Conservation (phyloP, 2,797 vertebrate genomes). For the Lycodopsis pacificus region DNA sequence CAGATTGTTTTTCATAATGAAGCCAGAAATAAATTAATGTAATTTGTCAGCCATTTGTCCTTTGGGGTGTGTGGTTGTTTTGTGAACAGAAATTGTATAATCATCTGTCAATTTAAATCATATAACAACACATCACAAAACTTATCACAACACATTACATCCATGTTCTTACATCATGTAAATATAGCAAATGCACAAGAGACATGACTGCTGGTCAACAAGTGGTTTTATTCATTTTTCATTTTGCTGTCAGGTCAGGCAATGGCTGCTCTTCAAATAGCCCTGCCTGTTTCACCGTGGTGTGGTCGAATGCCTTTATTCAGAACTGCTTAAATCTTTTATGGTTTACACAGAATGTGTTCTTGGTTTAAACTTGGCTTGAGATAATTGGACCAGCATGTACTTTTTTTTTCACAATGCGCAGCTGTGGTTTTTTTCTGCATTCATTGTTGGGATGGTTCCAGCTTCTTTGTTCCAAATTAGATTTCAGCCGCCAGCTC, state of each 20-base stretch:
- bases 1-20: too few species aligned
- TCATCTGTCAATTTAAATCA: not conserved
- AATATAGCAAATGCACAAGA: slow-evolving; percentile 21
- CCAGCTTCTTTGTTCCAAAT: slow-evolving; percentile 43
- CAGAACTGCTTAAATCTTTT: slow-evolving; percentile 11
- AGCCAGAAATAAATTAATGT: not conserved
- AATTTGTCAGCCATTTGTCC: not conserved
- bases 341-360: slow-evolving; percentile 5
- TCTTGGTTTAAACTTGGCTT: slow-evolving; percentile 17
- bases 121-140: not conserved
- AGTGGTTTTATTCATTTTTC: slow-evolving; percentile 55
- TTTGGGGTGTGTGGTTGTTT: not conserved
- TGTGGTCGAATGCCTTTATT: slow-evolving; percentile 34
- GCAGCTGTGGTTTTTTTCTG: slow-evolving; percentile 29
- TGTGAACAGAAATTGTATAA: not conserved
- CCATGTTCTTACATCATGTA: not conserved
- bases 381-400: slow-evolving; percentile 5
- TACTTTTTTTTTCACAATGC: not conserved
- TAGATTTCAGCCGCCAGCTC: slow-evolving; percentile 68
- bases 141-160: not conserved
- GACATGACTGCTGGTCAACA: slow-evolving; percentile 6
- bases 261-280: slow-evolving; percentile 17
- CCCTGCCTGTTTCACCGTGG: slow-evolving; percentile 2
- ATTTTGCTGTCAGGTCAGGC: slow-evolving; percentile 28
- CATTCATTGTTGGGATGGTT: slow-evolving; percentile 23